Evolutionary conservation across 2,888 invertebrate species (phyloP), one percentile per base, ranked within the genome.

Genomic region (Autographa gamma): DNA sequence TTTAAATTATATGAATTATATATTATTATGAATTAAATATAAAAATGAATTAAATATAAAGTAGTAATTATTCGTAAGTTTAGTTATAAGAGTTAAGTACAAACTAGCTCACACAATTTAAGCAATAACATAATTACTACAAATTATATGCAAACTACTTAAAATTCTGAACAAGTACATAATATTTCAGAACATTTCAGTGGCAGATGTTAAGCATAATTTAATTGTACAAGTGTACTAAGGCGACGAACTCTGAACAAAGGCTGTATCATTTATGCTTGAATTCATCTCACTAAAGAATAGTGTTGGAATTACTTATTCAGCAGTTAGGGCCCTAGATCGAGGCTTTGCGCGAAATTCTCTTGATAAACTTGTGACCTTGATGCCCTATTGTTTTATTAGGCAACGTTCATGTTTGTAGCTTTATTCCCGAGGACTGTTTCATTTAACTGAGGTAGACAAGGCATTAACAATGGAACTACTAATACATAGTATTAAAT

Each of bases 281-380:
- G 83, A 87, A 82, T 83, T 82, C 72, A 80, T 80, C 70, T 63
- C 63, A 69, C 76, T 25, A 69, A 81, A 85, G 83, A 77, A 81
- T 75, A 81, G 72, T 78, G 67, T 68, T 63, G 61, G 66, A 73
- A 80, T 85, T 81, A 83, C 77, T 82, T 83, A 87, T 86, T 86
- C 84, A 85, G 77, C 80, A 83, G 78, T 82, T 80, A 67, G 41
- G 69, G 71, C 71, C 76, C 73, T 66, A 80, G 77, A 79, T 75
- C 71, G 70, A 76, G 76, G 76, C 65, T 75, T 76, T 69, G 76
- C 77, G 67, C 31, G 75, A 61, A 62, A 65, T 74, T 64, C 41
- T 32, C 69, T 61, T 18, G 52, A 64, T 48, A 54, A 68, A 76
- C 73, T 68, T 54, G 63, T 68, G 65, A 68, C 69, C 79, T 80